phyloP scores from a whole-genome alignment of 1,140 invertebrate genomes.

The Temnothorax longispinosus region DNA sequence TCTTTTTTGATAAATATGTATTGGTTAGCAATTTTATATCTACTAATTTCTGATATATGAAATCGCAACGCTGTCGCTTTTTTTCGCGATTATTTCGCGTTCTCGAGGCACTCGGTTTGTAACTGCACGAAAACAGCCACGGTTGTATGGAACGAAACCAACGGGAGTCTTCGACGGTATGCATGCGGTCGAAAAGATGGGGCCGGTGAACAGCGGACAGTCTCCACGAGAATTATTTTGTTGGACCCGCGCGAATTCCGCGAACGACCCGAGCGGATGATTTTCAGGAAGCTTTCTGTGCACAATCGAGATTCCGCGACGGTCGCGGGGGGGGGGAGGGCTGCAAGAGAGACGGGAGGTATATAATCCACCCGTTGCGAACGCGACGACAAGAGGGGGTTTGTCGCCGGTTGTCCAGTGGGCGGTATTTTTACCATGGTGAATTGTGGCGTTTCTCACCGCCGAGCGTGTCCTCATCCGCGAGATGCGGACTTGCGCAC shows the following conservation, averaged over 20 bases:
- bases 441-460: constrained; percentile 67
- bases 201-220: neutral
- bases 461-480: constrained; percentile 55
- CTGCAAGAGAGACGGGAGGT: neutral
- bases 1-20: neutral
- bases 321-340: neutral
- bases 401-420: constrained; percentile 71
- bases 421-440: constrained; percentile 76
- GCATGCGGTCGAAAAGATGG: neutral
- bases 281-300: constrained; percentile 48
- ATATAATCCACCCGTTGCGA: constrained; percentile 72
- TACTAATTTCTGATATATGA: neutral
- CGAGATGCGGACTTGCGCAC: constrained; percentile 36
- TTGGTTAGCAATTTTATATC: neutral
- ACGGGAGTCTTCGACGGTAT: neutral
- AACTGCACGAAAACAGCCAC: neutral
- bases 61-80: neutral
- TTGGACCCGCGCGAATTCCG: constrained; percentile 53
- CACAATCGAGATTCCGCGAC: constrained; percentile 64
- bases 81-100: neutral
- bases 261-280: constrained; percentile 11
- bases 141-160: neutral
- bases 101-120: neutral
- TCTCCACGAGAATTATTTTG: constrained; percentile 63
- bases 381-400: constrained; percentile 66